Conservation (phyloP, 1,140 invertebrate species). For the Aphelenchoides besseyi region DNA sequence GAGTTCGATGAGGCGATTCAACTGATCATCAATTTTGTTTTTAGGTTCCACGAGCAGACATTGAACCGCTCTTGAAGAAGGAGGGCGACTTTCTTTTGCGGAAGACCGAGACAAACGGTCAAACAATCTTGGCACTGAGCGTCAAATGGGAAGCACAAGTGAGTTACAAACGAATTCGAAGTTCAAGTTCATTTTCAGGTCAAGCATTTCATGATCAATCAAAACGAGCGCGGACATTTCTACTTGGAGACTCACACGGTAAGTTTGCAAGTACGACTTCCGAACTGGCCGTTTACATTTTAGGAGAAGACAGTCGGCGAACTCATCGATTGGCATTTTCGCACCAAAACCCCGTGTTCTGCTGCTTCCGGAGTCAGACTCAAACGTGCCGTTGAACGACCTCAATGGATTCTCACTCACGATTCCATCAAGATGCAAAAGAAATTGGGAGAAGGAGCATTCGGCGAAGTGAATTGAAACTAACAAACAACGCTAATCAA, state of each 20-base stretch:
- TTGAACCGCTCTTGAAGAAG: conserved; percentile 38
- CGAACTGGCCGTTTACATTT: too few species aligned
- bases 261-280: not conserved
- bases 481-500: conserved; percentile 19
- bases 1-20: too few species aligned
- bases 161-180: not conserved
- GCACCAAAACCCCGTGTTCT: conserved; percentile 14
- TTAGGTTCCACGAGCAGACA: conserved; percentile 38
- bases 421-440: conserved; percentile 44
- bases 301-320: conserved; percentile 38
- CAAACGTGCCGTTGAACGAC: conserved; percentile 40
- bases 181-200: conserved; percentile 20
- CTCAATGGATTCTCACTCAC: conserved; percentile 51
- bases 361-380: conserved; percentile 13
- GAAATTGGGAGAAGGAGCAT: conserved; percentile 52
- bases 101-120: conserved; percentile 38
- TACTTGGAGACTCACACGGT: conserved; percentile 16
- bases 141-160: not conserved
- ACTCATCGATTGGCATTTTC: conserved; percentile 31
- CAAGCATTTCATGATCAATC: conserved; percentile 39
- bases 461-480: conserved; percentile 45
- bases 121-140: not conserved
- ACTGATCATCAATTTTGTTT: too few species aligned
- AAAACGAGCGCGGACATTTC: conserved; percentile 28
- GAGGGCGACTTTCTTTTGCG: conserved; percentile 39